Evolutionary conservation across 2,113 vertebrate genomes (phyloP).

Genomic region (Chaenocephalus aceratus): DNA sequence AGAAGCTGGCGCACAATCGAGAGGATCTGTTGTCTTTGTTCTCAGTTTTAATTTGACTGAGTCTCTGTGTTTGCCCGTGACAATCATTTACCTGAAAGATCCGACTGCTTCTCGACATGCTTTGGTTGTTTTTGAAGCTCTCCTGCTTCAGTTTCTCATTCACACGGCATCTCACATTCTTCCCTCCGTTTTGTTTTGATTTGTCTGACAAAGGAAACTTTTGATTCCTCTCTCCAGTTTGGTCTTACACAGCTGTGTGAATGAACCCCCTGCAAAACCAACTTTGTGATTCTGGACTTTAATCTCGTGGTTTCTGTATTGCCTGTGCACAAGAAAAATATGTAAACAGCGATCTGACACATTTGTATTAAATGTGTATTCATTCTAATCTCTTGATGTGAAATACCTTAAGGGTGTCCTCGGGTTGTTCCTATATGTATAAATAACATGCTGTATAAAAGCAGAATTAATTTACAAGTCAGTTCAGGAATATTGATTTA

Average conservation of each 20-base stretch:
- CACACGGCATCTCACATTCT: slow-evolving; percentile 38
- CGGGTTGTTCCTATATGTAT: not conserved
- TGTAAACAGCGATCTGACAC: slow-evolving; percentile 2
- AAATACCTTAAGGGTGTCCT: not conserved
- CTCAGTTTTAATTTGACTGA: slow-evolving; percentile 4
- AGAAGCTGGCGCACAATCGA: not conserved
- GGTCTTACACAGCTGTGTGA: slow-evolving; percentile 66
- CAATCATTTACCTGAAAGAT: slow-evolving; percentile 60
- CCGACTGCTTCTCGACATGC: slow-evolving; percentile 36
- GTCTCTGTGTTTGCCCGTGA: slow-evolving; percentile 24
- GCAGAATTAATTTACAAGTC: slow-evolving; percentile 44
- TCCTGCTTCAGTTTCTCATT: slow-evolving; percentile 5
- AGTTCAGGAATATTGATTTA: slow-evolving; percentile 56
- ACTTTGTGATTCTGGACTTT: slow-evolving; percentile 15
- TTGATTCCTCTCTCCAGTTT: slow-evolving; percentile 66
- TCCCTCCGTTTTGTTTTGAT: slow-evolving; percentile 66
- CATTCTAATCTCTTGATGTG: not conserved
- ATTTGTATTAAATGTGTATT: not conserved
- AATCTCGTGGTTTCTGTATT: slow-evolving; percentile 5
- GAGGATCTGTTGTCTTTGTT: not conserved
- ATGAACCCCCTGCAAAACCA: slow-evolving; percentile 29
- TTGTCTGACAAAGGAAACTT: slow-evolving; percentile 68
- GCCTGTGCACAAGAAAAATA: not conserved
- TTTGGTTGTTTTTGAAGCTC: slow-evolving; percentile 42
- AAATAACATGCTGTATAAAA: slow-evolving; percentile 9